phyloP scores from a whole-genome alignment of 2,797 vertebrate genomes.

The Acanthornis magna region DNA sequence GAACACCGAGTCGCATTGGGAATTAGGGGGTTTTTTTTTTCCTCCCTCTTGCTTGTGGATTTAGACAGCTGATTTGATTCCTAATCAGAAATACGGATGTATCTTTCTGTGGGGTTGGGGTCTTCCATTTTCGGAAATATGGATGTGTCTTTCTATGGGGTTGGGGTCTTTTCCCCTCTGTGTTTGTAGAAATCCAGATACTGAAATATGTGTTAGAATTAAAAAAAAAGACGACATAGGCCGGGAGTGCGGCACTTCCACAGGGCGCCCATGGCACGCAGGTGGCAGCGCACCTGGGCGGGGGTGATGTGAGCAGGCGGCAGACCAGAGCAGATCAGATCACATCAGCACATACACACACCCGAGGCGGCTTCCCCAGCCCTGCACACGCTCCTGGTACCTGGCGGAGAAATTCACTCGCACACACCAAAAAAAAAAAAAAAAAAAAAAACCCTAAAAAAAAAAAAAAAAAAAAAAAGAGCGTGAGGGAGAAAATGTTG shows the following conservation, averaged over 20 bases:
- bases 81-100: fast-evolving
- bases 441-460: not conserved
- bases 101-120: not conserved
- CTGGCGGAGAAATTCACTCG: not conserved
- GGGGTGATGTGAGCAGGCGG: not conserved
- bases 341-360: not conserved
- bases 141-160: not conserved
- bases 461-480: not conserved
- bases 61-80: not conserved
- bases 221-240: fast-evolving
- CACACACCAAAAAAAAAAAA: no score
- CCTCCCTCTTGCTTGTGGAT: not conserved
- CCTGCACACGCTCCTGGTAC: not conserved
- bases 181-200: not conserved
- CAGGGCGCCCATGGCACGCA: not conserved
- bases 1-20: not conserved
- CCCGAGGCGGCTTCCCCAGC: not conserved
- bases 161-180: fast-evolving
- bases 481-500: no score
- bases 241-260: not conserved
- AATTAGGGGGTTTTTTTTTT: not conserved
- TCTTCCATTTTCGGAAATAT: not conserved
- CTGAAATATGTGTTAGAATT: not conserved
- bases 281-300: not conserved
- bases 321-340: not conserved